These are phyloP conservation scores for Melanotaenia trifasciata DNA, from an alignment of 2,797 vertebrate species.

Conservation along the genomic window DNA sequence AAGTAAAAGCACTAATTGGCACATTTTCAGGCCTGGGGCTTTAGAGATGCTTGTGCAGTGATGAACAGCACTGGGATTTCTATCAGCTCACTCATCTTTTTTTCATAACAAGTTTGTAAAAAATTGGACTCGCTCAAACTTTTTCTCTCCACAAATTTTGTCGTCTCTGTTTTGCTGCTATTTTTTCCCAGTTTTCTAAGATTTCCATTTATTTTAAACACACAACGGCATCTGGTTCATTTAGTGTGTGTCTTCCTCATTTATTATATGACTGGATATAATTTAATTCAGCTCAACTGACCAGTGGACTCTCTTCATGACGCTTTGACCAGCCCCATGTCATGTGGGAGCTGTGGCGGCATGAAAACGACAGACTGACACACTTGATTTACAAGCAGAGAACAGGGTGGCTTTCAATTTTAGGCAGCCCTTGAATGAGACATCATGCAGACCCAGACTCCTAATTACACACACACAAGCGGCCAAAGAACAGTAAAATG, in stretches of 20 bases:
- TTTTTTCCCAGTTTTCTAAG: not conserved
- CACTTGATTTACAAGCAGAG: constrained; percentile 57
- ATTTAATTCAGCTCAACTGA: constrained; percentile 36
- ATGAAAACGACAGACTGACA: constrained; percentile 64
- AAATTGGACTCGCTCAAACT: not conserved
- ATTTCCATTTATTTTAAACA: constrained; percentile 8
- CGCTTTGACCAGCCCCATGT: constrained; percentile 30
- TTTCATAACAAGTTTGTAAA: not conserved
- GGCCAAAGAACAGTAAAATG: constrained; percentile 52
- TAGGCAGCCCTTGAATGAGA: constrained; percentile 63
- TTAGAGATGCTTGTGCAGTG: not conserved
- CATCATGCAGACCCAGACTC: constrained; percentile 68
- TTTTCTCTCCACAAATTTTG: not conserved
- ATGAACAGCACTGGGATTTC: constrained; percentile 16
- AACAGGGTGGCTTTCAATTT: constrained; percentile 67
- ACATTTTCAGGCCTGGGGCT: constrained; percentile 4
- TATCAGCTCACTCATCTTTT: not conserved
- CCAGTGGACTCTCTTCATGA: constrained; percentile 35
- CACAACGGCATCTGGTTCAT: not conserved
- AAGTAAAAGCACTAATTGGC: constrained; percentile 12
- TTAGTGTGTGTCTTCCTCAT: not conserved
- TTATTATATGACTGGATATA: constrained; percentile 30
- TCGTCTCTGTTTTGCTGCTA: not conserved
- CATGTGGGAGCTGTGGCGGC: constrained; percentile 43
- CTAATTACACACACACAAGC: constrained; percentile 57